Evolutionary conservation across 2,113 vertebrate species (phyloP), one percentile per base, ranked within the genome.

Genomic region (Thalassoma bifasciatum): DNA sequence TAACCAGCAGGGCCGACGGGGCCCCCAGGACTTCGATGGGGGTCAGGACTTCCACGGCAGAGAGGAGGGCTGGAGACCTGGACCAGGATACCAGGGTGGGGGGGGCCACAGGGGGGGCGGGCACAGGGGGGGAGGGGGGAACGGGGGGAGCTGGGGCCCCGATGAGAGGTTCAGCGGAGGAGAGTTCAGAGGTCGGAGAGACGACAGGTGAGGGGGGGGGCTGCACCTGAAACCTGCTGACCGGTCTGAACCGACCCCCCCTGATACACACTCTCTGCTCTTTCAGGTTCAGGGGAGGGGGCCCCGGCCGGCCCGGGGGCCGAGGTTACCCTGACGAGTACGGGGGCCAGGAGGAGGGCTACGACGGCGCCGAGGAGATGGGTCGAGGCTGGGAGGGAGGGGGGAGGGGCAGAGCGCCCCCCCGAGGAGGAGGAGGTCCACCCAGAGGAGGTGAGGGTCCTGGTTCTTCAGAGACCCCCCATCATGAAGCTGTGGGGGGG

Each of bases 1-100:
- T 2, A 90, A 88, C 81, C 94, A 95, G 71, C 96, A 96, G 86
- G 93, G 92, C 49, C 93, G 96, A 16, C 94, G 95, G 0, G 96
- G 95, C 14, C 92, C 94, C 14, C 95, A 96, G 26, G 96, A 98
- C 62, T 97, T 95, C 76, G 95, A 95, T 8, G 95, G 95, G 2
- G 95, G 94, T 0, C 95, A 95, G 4, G 96, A 97, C 65, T 99
- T 95, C 88, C 96, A 97, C 52, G 76, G 92, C 0, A 94, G 96
- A 56, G 96, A 97, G 14, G 97, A 99, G 40, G 94, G 94, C 75
- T 99, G 98, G 98, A 96, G 98, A 83, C 92, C 94, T 1, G 95
- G 96, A 58, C 94, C 95, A 70, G 97, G 96, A 12, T 98, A 95
- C 83, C 95, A 96, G 42, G 94, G 95, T 46, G 96, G 72, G 14